These are phyloP conservation scores for Nixonia krombeini DNA, from an alignment of 1,140 invertebrate genomes.

Conservation along the genomic window DNA sequence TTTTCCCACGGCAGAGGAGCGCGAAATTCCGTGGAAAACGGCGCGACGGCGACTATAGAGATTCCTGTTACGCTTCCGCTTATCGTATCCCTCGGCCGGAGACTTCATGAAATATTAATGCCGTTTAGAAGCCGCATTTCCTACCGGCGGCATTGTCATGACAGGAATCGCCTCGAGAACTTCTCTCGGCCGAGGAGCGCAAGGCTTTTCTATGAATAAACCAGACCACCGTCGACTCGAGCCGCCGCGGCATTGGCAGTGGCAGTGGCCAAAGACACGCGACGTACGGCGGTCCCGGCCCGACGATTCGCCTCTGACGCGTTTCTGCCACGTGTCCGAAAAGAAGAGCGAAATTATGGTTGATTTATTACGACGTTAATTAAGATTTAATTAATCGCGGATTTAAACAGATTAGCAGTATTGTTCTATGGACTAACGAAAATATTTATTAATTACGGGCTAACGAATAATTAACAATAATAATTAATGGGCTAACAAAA, in stretches of 20 bases:
- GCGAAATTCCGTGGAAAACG: too few species aligned
- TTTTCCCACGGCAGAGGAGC: neutral
- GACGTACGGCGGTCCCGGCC: slow-evolving; percentile 10
- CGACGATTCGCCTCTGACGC: neutral
- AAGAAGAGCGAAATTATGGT: neutral
- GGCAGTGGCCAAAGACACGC: slow-evolving; percentile 36
- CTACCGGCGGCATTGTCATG: slow-evolving; percentile 4
- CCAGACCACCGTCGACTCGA: slow-evolving; percentile 13
- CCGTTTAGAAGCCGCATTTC: neutral
- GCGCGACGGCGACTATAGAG: too few species aligned
- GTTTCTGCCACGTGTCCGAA: neutral
- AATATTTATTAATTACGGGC: too few species aligned
- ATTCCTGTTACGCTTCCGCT: neutral
- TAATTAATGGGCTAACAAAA: neutral
- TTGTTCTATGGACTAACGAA: too few species aligned
- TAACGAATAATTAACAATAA: too few species aligned
- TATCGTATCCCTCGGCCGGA: neutral
- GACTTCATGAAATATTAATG: slow-evolving; percentile 6
- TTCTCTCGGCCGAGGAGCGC: slow-evolving; percentile 2
- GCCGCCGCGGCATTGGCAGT: slow-evolving; percentile 26
- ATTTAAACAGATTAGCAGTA: too few species aligned
- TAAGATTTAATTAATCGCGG: neutral
- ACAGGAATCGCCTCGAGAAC: neutral
- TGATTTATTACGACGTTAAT: neutral
- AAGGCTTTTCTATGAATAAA: slow-evolving; percentile 35